Evolutionary conservation across 2,797 vertebrate species (phyloP), one percentile per base, ranked within the genome.

Genomic region (Euthynnus affinis): DNA sequence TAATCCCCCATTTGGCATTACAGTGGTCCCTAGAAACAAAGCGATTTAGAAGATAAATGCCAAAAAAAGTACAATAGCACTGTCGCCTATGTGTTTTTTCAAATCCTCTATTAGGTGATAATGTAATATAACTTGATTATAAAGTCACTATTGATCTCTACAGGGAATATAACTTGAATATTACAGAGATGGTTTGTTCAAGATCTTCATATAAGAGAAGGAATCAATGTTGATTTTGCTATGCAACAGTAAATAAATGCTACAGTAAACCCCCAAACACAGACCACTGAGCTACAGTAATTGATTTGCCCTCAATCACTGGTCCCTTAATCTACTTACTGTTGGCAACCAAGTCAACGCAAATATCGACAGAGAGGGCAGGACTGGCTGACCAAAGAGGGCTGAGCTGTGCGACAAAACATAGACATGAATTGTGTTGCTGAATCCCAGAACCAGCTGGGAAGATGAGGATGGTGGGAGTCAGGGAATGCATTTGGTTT

Each of bases 291-390:
- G 88, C 89, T 73, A 78, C 83, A 81, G 85, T 89, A 86, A 92
- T 92, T 90, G 91, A 93, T 93, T 92, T 92, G 88, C 86, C 87
- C 77, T 91, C 86, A 91, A 85, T 92, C 90, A 91, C 61, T 55
- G 86, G 71, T 82, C 42, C 61, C 76, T 85, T 90, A 88, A 91
- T 91, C 90, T 86, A 88, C 88, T 92, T 88, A 91, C 86, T 87
- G 83, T 82, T 87, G 37, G 83, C 76, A 90, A 90, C 70, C 79
- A 77, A 91, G 83, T 84, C 84, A 46, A 80, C 20, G 13, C 78
- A 87, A 80, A 87, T 86, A 88, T 85, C 62, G 77, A 90, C 80
- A 25, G 59, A 85, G 76, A 55, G 51, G 22, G 60, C 25, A 76
- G 80, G 87, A 59, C 84, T 61, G 86, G 72, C 71, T 27, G 75